A percentile compares a stretch with the other conserved stretches of the same genome.
phyloP scores from a whole-genome alignment of 2,888 invertebrate genomes.

The Napeogenes sylphis region DNA sequence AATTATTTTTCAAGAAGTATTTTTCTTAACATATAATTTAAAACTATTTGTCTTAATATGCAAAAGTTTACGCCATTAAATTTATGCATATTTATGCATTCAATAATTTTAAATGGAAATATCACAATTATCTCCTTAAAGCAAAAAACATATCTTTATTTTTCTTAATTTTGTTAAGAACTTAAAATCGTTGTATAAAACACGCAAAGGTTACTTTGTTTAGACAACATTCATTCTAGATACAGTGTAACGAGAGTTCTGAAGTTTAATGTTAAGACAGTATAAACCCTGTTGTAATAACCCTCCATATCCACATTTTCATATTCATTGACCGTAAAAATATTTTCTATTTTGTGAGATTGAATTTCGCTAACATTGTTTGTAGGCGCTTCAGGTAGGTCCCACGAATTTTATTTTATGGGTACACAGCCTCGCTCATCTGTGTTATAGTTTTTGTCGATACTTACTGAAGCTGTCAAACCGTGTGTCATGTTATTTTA shows the following conservation, averaged over 20 bases:
- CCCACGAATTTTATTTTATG: conserved; percentile 55
- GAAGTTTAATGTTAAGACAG: conserved; percentile 49
- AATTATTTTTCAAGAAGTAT: too few relatives aligned
- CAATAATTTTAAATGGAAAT: too few relatives aligned
- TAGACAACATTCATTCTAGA: conserved; percentile 9
- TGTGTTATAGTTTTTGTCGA: conserved; percentile 33
- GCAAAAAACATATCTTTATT: too few relatives aligned
- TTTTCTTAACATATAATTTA: too few relatives aligned
- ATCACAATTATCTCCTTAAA: too few relatives aligned
- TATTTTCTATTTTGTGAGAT: conserved; percentile 73
- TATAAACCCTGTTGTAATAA: conserved; percentile 45
- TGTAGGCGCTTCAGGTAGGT: conserved; percentile 58
- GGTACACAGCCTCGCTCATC: conserved; percentile 36
- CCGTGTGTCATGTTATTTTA: conserved; percentile 30
- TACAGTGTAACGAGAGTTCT: conserved; percentile 30
- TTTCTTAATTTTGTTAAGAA: too few relatives aligned
- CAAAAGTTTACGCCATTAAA: too few relatives aligned
- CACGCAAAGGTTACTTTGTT: conserved; percentile 10
- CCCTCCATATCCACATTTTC: conserved; percentile 59
- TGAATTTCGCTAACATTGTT: conserved; percentile 71
- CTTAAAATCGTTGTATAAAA: background rate
- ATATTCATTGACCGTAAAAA: conserved; percentile 74
- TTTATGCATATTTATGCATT: too few relatives aligned
- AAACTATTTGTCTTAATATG: too few relatives aligned
- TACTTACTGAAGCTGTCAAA: conserved; percentile 30